Evolutionary conservation across 2,888 invertebrate genomes (phyloP).

Genomic region (Prostheceraeus crozeri): DNA sequence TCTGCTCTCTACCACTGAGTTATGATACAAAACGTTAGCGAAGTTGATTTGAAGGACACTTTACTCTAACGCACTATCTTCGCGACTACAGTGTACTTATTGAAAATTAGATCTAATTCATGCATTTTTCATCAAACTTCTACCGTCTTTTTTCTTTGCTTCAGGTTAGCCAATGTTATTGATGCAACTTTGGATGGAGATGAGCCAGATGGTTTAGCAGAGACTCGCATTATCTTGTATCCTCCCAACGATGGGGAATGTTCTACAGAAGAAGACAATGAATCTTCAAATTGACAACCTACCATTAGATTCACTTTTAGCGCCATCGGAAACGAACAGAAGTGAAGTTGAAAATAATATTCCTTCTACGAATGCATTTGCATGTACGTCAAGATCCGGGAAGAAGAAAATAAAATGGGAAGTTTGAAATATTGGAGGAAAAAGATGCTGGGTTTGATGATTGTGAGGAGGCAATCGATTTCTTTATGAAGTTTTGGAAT

Average conservation of each 20-base stretch:
- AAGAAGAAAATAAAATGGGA: conserved; percentile 5
- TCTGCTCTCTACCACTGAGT: too few species aligned
- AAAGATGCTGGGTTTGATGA: not conserved
- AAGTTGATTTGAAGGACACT: too few species aligned
- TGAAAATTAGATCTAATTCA: too few species aligned
- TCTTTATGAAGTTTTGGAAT: conserved; percentile 14
- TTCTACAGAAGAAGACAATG: conserved; percentile 14
- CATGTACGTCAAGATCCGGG: not conserved
- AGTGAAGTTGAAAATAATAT: too few species aligned
- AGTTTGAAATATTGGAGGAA: not conserved
- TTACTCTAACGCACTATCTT: too few species aligned
- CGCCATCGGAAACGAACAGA: not conserved
- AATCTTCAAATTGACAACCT: not conserved
- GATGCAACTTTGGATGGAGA: not conserved
- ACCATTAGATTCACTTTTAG: not conserved
- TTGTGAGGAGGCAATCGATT: not conserved
- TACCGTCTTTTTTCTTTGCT: too few species aligned
- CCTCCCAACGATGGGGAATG: too few species aligned
- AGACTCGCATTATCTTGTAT: not conserved
- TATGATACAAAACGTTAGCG: too few species aligned
- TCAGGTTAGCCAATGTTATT: conserved; percentile 13
- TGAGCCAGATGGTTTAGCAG: not conserved
- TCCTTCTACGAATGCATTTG: not conserved
- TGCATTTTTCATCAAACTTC: too few species aligned
- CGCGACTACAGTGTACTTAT: too few species aligned